Evolutionary conservation across 2,888 invertebrate genomes (phyloP), one percentile per base, ranked within the genome.

Genomic region (Ernsta delagoae): DNA sequence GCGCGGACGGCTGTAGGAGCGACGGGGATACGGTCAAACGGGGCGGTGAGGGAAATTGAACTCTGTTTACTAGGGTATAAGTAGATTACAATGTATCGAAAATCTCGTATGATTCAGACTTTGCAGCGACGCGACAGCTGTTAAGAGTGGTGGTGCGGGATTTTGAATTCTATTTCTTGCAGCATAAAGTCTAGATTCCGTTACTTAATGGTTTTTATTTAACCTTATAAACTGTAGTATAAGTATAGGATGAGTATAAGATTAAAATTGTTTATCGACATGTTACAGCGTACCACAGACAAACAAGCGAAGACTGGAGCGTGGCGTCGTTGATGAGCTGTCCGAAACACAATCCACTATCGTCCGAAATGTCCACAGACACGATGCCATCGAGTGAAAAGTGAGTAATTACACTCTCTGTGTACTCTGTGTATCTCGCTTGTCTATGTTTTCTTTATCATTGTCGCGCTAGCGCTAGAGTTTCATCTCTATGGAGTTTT

Each of bases 261-360:
- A 24, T 1, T 24, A 24, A 1, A 24, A 24, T 24, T 24, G 24
- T 24, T 24, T 24, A 24, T 24, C 3, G 24, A 24, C 3, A 24
- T 24, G 24, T 43, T 59, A 12, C 83, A 88, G 90, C 77, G 0
- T 90, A 87, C 79, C 90, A 89, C 56, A 85, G 92, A 75, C 90
- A 90, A 75, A 71, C 87, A 0, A 90, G 89, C 62, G 94, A 95
- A 75, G 95, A 95, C 12, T 96, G 96, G 96, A 95, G 95, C 79
- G 95, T 96, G 50, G 95, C 96, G 79, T 96, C 96, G 65, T 94
- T 96, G 8, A 96, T 96, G 94, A 95, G 95, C 77, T 96, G 96
- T 78, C 96, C 96, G 0, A 96, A 96, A 80, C 94, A 94, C 80
- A 94, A 91, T 72, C 90, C 90, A 0, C 70, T 84, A 1, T 71